A percentile compares a stretch with the other conserved stretches of the same genome.
These are phyloP conservation scores for Eurypyga helias DNA, from an alignment of 2,113 vertebrate genomes.

Conservation along the genomic window DNA sequence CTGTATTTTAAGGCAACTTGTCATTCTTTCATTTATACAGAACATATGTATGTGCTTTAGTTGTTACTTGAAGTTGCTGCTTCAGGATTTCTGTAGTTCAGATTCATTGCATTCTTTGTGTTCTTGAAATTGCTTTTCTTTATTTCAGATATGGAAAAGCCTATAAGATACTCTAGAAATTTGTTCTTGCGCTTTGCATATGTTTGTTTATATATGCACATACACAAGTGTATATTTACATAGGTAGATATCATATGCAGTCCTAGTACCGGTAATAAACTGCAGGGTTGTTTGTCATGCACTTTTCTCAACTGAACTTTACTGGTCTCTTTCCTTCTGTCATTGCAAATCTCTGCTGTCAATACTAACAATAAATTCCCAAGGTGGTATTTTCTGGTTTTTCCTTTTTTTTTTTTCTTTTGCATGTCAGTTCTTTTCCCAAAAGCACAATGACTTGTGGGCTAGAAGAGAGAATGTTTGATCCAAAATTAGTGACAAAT, in stretches of 20 bases:
- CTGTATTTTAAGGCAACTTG: neutral
- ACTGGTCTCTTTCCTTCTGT: neutral
- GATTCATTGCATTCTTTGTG: neutral
- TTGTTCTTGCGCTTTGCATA: neutral
- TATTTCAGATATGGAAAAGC: neutral
- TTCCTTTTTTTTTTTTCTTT: neutral
- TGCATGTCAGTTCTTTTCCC: neutral
- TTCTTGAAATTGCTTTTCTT: neutral
- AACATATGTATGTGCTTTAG: neutral
- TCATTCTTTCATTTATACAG: neutral
- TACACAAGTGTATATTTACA: neutral
- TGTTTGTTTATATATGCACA: neutral
- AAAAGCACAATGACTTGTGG: neutral
- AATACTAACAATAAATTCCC: neutral
- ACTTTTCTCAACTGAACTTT: neutral
- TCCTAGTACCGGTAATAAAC: neutral
- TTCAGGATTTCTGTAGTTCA: neutral
- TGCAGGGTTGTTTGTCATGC: neutral
- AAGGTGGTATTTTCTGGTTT: neutral
- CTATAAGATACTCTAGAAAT: neutral
- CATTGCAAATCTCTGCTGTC: neutral
- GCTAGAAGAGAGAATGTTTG: neutral
- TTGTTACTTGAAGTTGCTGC: neutral
- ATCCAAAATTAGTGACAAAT: neutral
- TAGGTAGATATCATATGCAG: neutral